Base-by-base conservation (phyloP, 2,113 vertebrate species). In the Oryzias woworae region DNA sequence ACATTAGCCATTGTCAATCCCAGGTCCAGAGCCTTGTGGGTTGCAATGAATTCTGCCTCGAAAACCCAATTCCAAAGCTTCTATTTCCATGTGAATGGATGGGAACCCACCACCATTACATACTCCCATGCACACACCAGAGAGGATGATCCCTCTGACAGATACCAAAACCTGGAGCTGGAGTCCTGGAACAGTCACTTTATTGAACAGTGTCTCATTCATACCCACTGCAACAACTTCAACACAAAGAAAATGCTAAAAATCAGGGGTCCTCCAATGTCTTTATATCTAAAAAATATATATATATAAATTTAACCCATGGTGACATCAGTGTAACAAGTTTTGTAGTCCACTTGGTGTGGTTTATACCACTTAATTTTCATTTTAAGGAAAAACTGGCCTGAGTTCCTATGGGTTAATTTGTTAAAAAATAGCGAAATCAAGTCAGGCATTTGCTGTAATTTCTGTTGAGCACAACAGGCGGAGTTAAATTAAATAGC, bases 51-150 rank as follows among this genome's bases (percentile, higher is more conserved):
- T 56, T 65, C 65, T 23, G 53, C 71, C 63, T 58, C 58, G 81
- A 52, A 85, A 68, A 56, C 79, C 71, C 81, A 75, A 87, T 86
- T 90, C 82, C 88, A 68, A 46, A 66, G 65, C 78, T 62, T 51
- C 70, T 89, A 87, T 93, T 91, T 90, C 76, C 92, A 92, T 92
- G 83, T 91, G 85, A 92, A 93, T 80, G 73, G 73, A 90, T 89
- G 88, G 78, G 87, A 91, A 86, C 77, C 81, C 71, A 69, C 71
- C 60, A 82, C 65, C 69, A 85, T 82, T 81, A 85, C 77, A 77
- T 67, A 88, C 36, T 36, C 36, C 36, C 77, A 86, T 60, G 80
- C 72, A 75, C 69, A 67, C 71, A 73, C 66, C 43, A 69, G 53
- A 62, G 67, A 71, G 69, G 81, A 75, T 1, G 15, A 69, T 28